Evolutionary conservation across 2,888 invertebrate genomes (phyloP), one percentile per base, ranked within the genome.

Genomic region (Autographa gamma): DNA sequence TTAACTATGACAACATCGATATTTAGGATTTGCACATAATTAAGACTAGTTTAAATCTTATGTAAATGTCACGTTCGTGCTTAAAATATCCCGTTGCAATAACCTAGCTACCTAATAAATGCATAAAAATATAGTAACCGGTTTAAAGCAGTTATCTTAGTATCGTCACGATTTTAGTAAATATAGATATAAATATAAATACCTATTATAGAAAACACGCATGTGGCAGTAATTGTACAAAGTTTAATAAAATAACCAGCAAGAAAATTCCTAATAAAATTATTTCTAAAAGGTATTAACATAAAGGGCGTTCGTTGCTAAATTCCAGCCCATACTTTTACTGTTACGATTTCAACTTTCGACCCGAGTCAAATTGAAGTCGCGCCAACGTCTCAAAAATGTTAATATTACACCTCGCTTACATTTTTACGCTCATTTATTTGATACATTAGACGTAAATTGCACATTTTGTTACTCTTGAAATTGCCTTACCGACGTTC

Each of bases 371-470:
- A 14, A 66, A 73, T 54, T 60, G 59, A 48, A 65, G 31, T 48
- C 48, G 70, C 62, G 61, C 70, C 63, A 66, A 19, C 65, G 63
- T 79, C 85, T 80, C 73, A 83, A 84, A 88, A 89, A 88, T 88
- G 86, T 88, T 89, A 88, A 89, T 89, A 90, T 87, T 76, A 73
- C 83, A 81, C 71, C 76, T 74, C 79, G 84, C 86, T 86, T 86
- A 84, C 87, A 86, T 88, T 88, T 85, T 88, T 85, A 74, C 73
- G 81, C 82, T 87, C 86, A 86, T 91, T 90, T 85, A 85, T 84
- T 87, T 92, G 90, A 92, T 90, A 91, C 86, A 91, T 91, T 89
- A 86, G 87, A 91, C 88, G 88, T 83, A 88, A 92, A 93, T 91
- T 90, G 90, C 88, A 83, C 83, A 85, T 88, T 89, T 83, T 83